A percentile compares a stretch with the other conserved stretches of the same genome.
phyloP scores from a whole-genome alignment of 37 sponge, comb jelly and placozoan species.

The Oopsacas minuta region DNA sequence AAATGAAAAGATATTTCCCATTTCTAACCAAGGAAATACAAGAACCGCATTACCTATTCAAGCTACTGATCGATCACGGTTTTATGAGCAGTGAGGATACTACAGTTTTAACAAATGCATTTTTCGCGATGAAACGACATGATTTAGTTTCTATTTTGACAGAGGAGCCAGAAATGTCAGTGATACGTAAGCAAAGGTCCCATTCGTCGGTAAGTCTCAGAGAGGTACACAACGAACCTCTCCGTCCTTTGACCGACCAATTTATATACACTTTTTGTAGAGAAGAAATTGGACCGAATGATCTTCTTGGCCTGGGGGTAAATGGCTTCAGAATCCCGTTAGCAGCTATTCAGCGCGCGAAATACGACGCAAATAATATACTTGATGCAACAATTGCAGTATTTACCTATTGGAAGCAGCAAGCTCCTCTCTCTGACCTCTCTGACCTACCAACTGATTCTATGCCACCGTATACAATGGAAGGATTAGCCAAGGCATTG shows the following conservation, averaged over 20 bases:
- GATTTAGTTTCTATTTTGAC: background rate
- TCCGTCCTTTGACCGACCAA: background rate
- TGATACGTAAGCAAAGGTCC: background rate
- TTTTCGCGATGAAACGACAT: background rate
- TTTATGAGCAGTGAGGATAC: background rate
- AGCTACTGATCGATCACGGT: background rate
- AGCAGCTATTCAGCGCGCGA: background rate
- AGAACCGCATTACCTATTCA: background rate
- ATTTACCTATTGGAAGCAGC: background rate
- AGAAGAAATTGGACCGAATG: background rate
- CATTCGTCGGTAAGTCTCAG: too few relatives aligned
- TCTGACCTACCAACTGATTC: background rate
- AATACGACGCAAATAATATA: background rate
- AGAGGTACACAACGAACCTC: too few relatives aligned
- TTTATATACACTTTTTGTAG: background rate
- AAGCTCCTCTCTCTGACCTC: background rate
- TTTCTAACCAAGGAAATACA: background rate
- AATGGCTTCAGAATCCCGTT: background rate
- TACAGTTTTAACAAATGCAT: background rate
- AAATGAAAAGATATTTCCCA: background rate
- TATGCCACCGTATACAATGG: background rate
- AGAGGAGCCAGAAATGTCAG: background rate
- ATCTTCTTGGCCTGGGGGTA: background rate
- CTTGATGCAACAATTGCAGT: background rate
- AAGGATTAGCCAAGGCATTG: background rate